These are phyloP conservation scores for Serilophus lunatus DNA, from an alignment of 2,113 vertebrate species.

Conservation along the genomic window DNA sequence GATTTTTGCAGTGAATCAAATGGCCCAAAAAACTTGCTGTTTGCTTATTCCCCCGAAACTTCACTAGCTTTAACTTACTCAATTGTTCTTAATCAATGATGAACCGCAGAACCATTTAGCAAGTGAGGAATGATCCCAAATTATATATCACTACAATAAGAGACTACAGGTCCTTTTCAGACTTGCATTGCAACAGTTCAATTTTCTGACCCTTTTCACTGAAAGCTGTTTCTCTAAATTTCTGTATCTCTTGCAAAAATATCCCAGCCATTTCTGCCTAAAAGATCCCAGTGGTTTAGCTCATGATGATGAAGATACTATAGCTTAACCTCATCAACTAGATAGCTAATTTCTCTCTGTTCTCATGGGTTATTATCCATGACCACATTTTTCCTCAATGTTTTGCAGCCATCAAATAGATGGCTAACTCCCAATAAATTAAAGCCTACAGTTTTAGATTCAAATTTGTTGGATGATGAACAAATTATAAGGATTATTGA, in stretches of 20 bases:
- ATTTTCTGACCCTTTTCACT: neutral
- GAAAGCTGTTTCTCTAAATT: neutral
- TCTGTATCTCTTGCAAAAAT: neutral
- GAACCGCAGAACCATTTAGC: neutral
- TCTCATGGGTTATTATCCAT: neutral
- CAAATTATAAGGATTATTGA: neutral
- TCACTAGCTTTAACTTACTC: neutral
- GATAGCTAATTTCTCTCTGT: neutral
- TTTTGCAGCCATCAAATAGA: neutral
- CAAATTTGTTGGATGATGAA: neutral
- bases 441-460: neutral
- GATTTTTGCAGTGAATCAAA: slow-evolving; percentile 24
- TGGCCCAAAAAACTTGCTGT: neutral
- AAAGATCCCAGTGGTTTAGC: neutral
- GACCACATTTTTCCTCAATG: neutral
- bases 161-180: neutral
- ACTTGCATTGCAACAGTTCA: neutral
- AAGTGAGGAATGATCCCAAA: neutral
- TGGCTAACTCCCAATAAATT: neutral
- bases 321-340: neutral
- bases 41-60: neutral
- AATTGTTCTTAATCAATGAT: neutral
- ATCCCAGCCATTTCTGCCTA: neutral
- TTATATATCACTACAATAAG: neutral
- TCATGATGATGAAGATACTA: neutral